Base-by-base conservation (phyloP, 2,797 vertebrate species). In the Momotus momota region DNA sequence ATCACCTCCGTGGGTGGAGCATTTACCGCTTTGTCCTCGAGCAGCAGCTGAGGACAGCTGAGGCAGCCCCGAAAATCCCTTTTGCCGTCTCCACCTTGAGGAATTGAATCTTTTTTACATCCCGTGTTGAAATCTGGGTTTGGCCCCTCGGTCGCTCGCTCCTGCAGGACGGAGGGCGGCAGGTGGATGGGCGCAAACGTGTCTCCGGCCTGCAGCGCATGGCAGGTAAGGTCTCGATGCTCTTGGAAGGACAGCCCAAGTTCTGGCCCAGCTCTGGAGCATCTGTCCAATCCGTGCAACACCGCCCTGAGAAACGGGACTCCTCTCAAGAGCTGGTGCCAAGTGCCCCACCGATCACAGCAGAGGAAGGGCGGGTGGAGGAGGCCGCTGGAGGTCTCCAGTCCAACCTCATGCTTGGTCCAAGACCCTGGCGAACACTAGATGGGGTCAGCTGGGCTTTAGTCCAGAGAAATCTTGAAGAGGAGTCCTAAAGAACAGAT, bases 1-100 rank as follows among this genome's bases (percentile, higher is more conserved):
- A 43, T 35, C 35, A 35, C 35, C 35, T 35, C 35, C 35, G 35
- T 35, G 35, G 35, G 35, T 35, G 72, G 18, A 12, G 40, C 6
- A 5, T 8, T 16, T 27, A 1, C 17, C 25, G 65, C 82, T 16
- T 41, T 22, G 15, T 23, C 62, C 33, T 49, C 21, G 3, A 46
- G 5, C 31, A 1, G 35, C 35, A 35, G 35, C 35, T 0, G 6
- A 51, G 43, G 26, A 8, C 35, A 35, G 35, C 35, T 0, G 6
- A 51, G 43, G 26, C 74, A 45, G 43, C 12, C 3, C 62, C 75
- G 35, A 35, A 35, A 35, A 35, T 35, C 35, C 35, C 35, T 8
- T 35, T 35, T 35, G 35, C 35, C 35, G 35, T 35, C 35, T 35
- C 35, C 35, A 35, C 35, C 35, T 35, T 35, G 35, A 35, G 35